Percentiles rank a stretch among this genome's conserved stretches.
phyloP scores from a whole-genome alignment of 2,113 vertebrate genomes.

The Poeciliopsis retropinna region DNA sequence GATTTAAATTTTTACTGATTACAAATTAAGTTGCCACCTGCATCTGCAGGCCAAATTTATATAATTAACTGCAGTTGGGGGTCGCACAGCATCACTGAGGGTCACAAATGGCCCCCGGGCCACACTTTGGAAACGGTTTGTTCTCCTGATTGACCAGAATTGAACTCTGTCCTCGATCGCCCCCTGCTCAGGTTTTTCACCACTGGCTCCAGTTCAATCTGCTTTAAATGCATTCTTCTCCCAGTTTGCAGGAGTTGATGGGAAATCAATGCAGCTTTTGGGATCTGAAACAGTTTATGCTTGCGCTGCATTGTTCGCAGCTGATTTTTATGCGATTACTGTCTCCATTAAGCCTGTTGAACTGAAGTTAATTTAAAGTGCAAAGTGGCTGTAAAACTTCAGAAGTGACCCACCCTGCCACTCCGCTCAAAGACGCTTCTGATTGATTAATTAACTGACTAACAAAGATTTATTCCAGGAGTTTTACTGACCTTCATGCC shows the following conservation, averaged over 20 bases:
- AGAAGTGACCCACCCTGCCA: constrained; percentile 19
- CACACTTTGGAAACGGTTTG: neutral
- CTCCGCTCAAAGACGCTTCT: constrained; percentile 7
- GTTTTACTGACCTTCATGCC: constrained; percentile 38
- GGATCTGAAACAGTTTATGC: constrained; percentile 35
- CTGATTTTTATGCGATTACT: constrained; percentile 49
- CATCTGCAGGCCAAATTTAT: no score
- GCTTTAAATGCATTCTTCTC: constrained; percentile 54
- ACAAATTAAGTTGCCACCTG: no score
- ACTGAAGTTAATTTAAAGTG: constrained; percentile 40
- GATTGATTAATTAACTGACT: constrained; percentile 55
- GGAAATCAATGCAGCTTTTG: constrained; percentile 61
- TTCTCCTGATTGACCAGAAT: constrained; percentile 58
- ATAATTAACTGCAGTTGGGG: no score
- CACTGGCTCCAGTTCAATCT: constrained; percentile 9
- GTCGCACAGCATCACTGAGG: no score
- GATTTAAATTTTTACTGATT: no score
- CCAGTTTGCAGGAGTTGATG: constrained; percentile 41
- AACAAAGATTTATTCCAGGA: constrained; percentile 58
- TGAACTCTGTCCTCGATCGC: constrained; percentile 64
- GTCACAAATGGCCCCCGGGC: no score
- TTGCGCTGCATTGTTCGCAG: constrained; percentile 41
- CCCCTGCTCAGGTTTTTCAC: constrained; percentile 43
- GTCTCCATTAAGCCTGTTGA: constrained; percentile 35
- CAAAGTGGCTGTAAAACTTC: constrained; percentile 10